These are phyloP conservation scores for Trachymyrmex cornetzi DNA, from an alignment of 1,140 invertebrate species.

Conservation along the genomic window DNA sequence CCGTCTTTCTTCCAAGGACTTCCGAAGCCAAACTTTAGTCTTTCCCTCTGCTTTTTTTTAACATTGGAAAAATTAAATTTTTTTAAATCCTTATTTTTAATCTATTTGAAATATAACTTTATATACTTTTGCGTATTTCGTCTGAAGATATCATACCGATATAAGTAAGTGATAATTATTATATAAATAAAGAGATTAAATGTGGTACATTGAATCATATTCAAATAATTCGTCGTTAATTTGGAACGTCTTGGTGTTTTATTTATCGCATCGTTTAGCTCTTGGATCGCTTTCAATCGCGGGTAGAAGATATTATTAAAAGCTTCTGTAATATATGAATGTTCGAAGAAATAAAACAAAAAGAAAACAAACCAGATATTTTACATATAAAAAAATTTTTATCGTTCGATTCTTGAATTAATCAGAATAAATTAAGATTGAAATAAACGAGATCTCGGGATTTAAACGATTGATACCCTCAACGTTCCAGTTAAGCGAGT, in stretches of 20 bases:
- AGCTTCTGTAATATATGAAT: neutral
- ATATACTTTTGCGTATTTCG: neutral
- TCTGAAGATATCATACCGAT: neutral
- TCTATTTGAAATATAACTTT: neutral
- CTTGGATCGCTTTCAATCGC: conserved; percentile 48
- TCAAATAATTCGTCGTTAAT: conserved; percentile 55
- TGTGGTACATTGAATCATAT: conserved; percentile 34
- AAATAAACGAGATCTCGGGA: conserved; percentile 39
- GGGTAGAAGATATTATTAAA: conserved; percentile 18
- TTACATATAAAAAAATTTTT: neutral
- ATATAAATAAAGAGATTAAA: conserved; percentile 11
- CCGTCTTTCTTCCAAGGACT: neutral
- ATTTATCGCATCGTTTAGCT: conserved; percentile 39
- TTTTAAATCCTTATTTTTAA: neutral
- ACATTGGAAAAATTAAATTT: neutral
- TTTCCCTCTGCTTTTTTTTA: neutral
- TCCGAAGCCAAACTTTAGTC: neutral
- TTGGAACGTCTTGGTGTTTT: conserved; percentile 32
- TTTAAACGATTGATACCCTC: neutral
- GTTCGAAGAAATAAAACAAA: conserved; percentile 33
- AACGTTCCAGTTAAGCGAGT: neutral
- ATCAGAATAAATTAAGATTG: neutral
- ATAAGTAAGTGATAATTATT: neutral
- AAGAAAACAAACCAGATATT: conserved; percentile 21
- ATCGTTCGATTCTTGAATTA: neutral